Evolutionary conservation across 2,888 invertebrate genomes (phyloP), one percentile per base, ranked within the genome.

Genomic region (Spodoptera picta): DNA sequence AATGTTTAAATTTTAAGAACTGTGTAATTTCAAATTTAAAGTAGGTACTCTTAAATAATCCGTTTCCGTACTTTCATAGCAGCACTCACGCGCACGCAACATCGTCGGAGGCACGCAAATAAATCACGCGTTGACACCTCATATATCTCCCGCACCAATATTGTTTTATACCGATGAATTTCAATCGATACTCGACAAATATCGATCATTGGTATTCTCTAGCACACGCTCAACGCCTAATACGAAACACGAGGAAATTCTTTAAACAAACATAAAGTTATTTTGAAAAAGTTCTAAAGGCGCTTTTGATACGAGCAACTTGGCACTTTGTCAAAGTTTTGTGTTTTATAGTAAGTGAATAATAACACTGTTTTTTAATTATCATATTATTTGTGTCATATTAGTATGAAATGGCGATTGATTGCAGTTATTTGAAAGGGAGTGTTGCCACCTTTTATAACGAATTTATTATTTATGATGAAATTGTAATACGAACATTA

Each of bases 101-200:
- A 69, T 71, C 65, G 65, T 64, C 65, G 60, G 66, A 77, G 73
- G 75, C 83, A 77, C 81, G 80, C 82, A 82, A 84, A 92, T 93
- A 93, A 92, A 93, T 93, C 92, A 92, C 80, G 63, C 62, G 56
- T 75, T 86, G 92, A 90, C 92, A 92, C 87, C 84, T 88, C 88
- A 88, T 92, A 91, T 91, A 92, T 93, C 91, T 89, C 79, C 64
- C 66, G 77, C 66, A 64, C 74, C 80, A 83, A 90, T 89, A 89
- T 87, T 89, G 87, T 87, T 86, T 82, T 83, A 82, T 77, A 82
- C 77, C 77, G 77, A 77, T 75, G 74, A 73, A 73, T 75, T 82
- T 75, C 78, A 79, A 78, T 80, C 76, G 66, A 74, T 75, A 82
- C 75, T 55, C 72, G 57, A 68, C 72, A 71, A 76, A 77, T 82